These are phyloP conservation scores for Polypedilum vanderplanki DNA, from an alignment of 1,140 invertebrate species.

Conservation along the genomic window DNA sequence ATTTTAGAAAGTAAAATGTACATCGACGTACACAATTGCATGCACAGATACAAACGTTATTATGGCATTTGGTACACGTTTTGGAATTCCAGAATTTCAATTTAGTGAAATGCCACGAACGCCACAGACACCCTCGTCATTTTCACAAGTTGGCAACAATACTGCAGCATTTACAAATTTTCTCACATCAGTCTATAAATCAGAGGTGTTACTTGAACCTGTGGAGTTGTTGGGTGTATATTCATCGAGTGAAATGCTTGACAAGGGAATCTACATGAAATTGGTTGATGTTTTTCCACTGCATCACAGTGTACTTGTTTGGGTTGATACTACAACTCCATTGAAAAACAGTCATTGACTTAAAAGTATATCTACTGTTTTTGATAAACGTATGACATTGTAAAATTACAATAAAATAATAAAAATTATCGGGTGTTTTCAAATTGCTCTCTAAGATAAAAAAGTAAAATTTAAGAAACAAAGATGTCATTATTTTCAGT, in stretches of 20 bases:
- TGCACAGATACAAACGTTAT: slow-evolving; percentile 59
- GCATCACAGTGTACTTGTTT: slow-evolving; percentile 52
- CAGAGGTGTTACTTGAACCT: slow-evolving; percentile 47
- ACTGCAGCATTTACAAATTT: slow-evolving; percentile 43
- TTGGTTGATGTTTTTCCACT: slow-evolving; percentile 51
- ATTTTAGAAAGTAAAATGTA: slow-evolving; percentile 54
- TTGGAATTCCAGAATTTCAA: slow-evolving; percentile 41
- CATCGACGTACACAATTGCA: slow-evolving; percentile 57
- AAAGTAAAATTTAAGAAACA: too few species aligned
- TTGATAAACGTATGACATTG: too few species aligned
- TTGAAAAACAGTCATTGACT: slow-evolving; percentile 36
- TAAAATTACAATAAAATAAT: too few species aligned
- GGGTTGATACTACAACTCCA: slow-evolving; percentile 58
- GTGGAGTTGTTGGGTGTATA: slow-evolving; percentile 51
- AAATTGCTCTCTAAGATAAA: too few species aligned
- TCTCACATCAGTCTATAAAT: slow-evolving; percentile 43
- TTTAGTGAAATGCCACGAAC: slow-evolving; percentile 31
- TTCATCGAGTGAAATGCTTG: slow-evolving; percentile 50
- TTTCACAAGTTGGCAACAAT: slow-evolving; percentile 36
- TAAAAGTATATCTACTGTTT: too few species aligned
- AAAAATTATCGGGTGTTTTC: too few species aligned
- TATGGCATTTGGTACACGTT: slow-evolving; percentile 61
- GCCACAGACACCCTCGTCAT: slow-evolving; percentile 30
- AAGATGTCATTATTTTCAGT: too few species aligned
- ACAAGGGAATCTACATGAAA: slow-evolving; percentile 50